Base-by-base conservation (phyloP, 2,888 invertebrate species). In the Stenichneumon culpator region DNA sequence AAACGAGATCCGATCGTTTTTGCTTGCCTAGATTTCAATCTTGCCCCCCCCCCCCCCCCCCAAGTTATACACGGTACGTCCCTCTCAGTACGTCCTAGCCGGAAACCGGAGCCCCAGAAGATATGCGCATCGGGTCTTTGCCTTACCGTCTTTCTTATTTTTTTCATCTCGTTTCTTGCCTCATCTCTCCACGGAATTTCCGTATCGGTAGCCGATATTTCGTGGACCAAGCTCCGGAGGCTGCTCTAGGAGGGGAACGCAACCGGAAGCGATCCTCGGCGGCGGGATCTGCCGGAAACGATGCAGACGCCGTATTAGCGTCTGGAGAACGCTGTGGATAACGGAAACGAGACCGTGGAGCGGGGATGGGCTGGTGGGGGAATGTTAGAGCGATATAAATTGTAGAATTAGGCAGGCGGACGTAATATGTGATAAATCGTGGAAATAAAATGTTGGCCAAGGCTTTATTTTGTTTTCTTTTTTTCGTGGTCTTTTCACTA, bases 131-230 rank as follows among this genome's bases (percentile, higher is more conserved):
- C 39, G 54, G 50, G 57, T 77, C 72, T 32, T 60, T 36, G 69
- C 65, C 52, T 63, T 57, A 19, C 22, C 25, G 50, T 65, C 79
- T 86, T 77, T 75, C 65, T 72, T 50, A 52, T 39, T 50, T 11
- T 44, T 54, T 69, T 73, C 47, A 14, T 25, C 11, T 25, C 44
- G 25, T 57, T 57, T 57, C 22, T 57, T 47, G 50, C 47, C 50
- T 63, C 47, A 57, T 60, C 28, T 69, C 44, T 36, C 47, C 50
- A 63, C 69, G 69, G 77, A 81, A 86, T 80, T 74, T 83, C 81
- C 69, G 70, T 83, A 86, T 81, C 74, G 86, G 68, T 83, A 65
- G 74, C 73, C 77, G 73, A 82, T 80, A 73, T 83, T 79, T 63
- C 63, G 74, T 32, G n/a, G 47, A 44, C 36, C 44, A 16, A 47